Conservation (phyloP, 2,113 vertebrate genomes). For the Echinops telfairi region DNA sequence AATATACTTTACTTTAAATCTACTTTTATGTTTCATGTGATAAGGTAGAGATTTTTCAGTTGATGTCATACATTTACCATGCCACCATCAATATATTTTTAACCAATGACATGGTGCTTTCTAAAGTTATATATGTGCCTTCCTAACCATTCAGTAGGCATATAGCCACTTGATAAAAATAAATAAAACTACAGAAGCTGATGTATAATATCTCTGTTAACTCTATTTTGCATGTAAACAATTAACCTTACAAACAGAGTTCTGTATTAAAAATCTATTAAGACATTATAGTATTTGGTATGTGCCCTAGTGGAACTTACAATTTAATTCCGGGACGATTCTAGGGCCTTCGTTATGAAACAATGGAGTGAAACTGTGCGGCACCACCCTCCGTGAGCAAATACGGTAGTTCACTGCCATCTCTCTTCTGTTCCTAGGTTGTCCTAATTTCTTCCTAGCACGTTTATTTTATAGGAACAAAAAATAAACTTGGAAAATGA, state of each 20-base stretch:
- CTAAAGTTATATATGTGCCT: not conserved
- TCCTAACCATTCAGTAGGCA: too few relatives aligned
- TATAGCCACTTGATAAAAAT: too few relatives aligned
- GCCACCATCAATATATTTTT: constrained; percentile 5
- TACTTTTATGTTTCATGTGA: not conserved
- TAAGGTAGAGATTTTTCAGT: constrained; percentile 16
- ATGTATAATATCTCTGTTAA: too few relatives aligned
- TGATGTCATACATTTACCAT: not conserved
- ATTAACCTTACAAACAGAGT: too few relatives aligned
- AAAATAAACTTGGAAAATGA: constrained; percentile 33
- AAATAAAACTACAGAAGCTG: too few relatives aligned
- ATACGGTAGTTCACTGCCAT: too few relatives aligned
- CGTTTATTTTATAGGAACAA: constrained; percentile 34
- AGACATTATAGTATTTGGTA: not conserved
- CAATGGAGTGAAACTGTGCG: not conserved
- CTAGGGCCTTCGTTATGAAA: not conserved
- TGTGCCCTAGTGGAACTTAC: not conserved
- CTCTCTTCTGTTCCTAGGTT: not conserved
- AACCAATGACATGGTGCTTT: not conserved
- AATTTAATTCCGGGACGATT: constrained; percentile 3
- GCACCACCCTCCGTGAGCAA: not conserved
- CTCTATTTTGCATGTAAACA: too few relatives aligned
- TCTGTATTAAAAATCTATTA: constrained; percentile 8
- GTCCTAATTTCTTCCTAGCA: not conserved
- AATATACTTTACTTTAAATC: constrained; percentile 37